These are phyloP conservation scores for Crypturellus tataupa DNA, from an alignment of 2,797 vertebrate genomes.

Conservation along the genomic window DNA sequence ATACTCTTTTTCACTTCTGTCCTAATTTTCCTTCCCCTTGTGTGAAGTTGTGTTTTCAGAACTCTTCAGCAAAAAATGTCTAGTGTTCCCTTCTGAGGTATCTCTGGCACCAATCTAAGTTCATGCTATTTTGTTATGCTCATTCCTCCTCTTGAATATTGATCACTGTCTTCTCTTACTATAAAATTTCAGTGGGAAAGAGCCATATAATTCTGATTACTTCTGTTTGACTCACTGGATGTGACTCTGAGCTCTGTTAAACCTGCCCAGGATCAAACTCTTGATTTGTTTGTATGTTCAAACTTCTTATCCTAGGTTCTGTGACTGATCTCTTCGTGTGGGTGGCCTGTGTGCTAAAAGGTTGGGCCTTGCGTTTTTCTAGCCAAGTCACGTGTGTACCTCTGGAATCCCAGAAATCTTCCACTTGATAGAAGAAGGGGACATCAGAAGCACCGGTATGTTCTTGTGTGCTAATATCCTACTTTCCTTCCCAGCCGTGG, in stretches of 20 bases:
- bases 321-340: constrained; percentile 51
- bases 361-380: constrained; percentile 56
- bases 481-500: background rate
- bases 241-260: constrained; percentile 35
- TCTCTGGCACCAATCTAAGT: background rate
- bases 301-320: constrained; percentile 47
- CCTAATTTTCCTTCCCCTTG: background rate
- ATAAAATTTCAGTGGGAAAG: background rate
- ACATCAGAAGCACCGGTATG: constrained; percentile 49
- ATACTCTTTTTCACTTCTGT: background rate
- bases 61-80: background rate
- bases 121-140: background rate
- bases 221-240: background rate
- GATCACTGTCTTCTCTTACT: background rate
- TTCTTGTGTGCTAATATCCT: background rate
- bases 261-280: constrained; percentile 32
- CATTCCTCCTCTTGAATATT: background rate
- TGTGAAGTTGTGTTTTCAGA: background rate
- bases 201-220: background rate
- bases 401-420: constrained; percentile 73
- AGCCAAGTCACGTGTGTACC: constrained; percentile 53
- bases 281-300: constrained; percentile 55
- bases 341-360: constrained; percentile 61
- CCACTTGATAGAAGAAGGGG: constrained; percentile 66
- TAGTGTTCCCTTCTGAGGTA: background rate